These are phyloP conservation scores for Urocolius indicus DNA, from an alignment of 2,113 vertebrate genomes.

Conservation along the genomic window DNA sequence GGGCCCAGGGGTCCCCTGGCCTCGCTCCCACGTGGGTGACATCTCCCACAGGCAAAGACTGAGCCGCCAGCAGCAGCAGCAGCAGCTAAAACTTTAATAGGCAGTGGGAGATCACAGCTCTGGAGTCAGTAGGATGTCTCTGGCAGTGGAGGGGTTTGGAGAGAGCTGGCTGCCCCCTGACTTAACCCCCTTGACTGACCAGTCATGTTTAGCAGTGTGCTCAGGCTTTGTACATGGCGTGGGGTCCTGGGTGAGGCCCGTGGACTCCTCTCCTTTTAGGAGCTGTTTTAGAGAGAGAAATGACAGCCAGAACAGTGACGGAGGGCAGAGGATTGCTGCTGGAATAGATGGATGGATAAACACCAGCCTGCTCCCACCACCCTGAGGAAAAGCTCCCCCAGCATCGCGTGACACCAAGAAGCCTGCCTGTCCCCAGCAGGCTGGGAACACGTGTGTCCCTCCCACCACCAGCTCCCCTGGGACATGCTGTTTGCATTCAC, in stretches of 20 bases:
- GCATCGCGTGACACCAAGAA: rapidly evolving
- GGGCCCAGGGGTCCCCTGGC: neutral
- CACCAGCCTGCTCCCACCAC: neutral
- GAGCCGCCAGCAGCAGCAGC: neutral
- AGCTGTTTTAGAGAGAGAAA: neutral
- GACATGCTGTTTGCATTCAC: neutral
- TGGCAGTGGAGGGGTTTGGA: neutral
- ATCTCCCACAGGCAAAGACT: neutral
- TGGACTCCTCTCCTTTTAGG: neutral
- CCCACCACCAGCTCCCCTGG: neutral
- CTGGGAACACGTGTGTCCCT: neutral
- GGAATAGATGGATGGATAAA: neutral
- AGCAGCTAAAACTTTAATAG: conserved; percentile 4
- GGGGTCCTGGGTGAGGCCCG: neutral
- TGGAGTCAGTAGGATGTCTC: conserved; percentile 5
- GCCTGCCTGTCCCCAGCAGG: neutral
- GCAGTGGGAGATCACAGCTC: neutral
- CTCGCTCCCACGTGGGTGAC: neutral
- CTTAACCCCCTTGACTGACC: neutral
- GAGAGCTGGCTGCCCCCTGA: neutral
- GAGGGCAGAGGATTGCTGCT: neutral
- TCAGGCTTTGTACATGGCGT: neutral
- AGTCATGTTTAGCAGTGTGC: neutral
- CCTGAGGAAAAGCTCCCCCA: neutral
- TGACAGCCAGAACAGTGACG: rapidly evolving